Evolutionary conservation across 2,797 vertebrate genomes (phyloP), one percentile per base, ranked within the genome.

Genomic region (Sebastolobus alascanus): DNA sequence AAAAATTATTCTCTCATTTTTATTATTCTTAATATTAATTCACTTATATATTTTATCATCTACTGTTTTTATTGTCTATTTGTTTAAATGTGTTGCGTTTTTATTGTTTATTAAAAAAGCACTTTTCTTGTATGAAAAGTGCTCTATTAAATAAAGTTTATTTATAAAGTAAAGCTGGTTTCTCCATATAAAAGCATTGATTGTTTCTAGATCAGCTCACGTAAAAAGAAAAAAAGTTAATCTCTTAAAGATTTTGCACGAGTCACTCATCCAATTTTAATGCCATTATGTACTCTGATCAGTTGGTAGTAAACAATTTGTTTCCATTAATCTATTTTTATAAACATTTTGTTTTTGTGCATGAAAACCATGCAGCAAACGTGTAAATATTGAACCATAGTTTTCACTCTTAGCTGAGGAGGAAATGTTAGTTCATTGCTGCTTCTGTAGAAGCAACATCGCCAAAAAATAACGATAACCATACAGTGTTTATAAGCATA

Each of bases 141-240:
- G 8, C 46, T 52, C 7, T 52, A 20, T 52, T 52, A n/a, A 0
- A 52, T 52, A 52, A 52, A 52, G 8, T 52, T 2, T 52, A 52
- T 46, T 46, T 46, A 16, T 50, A 38, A 59, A 46, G 55, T 29
- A 27, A 8, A 74, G 84, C 68, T 58, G 59, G 55, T 82, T 85
- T 16, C 55, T 66, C 31, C 14, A 54, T 68, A 8, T 46, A n/a
- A n/a, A 59, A 16, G 10, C 5, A 29, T 59, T 20, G 2, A 10
- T 73, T 0, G 13, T 54, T 85, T 70, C n/a, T 3, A 1, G 1
- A 66, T 75, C 0, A 2, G 22, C 5, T 4, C 9, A 46, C 2
- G 0, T 40, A 50, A 14, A 4, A 46, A 18, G 43, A 46, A 46
- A 46, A 43, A 46, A 46, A 18, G 40, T 43, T 3, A 5, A 5